A percentile compares a stretch with the other conserved stretches of the same genome.
These are phyloP conservation scores for Cercocebus atys DNA, from an alignment of 2,113 vertebrate genomes.

Conservation along the genomic window DNA sequence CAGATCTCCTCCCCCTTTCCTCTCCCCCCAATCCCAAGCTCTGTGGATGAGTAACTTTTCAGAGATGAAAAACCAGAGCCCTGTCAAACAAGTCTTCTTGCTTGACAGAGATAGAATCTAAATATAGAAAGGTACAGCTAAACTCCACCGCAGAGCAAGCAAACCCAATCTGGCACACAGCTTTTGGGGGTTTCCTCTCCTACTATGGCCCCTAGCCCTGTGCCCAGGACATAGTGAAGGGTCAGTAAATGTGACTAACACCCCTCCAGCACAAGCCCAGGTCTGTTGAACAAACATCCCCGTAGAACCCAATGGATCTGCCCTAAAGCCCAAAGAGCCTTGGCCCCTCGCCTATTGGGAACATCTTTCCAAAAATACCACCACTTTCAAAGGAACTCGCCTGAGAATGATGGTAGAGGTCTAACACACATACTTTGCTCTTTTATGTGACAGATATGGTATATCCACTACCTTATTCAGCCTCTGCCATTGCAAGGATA, in stretches of 20 bases:
- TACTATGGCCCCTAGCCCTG: neutral
- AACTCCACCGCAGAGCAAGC: neutral
- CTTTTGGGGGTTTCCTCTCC: neutral
- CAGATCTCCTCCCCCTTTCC: constrained; percentile 48
- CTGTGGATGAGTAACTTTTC: constrained; percentile 66
- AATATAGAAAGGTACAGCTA: constrained; percentile 64
- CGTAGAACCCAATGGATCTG: neutral
- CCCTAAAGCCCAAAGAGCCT: neutral
- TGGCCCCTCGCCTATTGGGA: neutral
- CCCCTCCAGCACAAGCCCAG: neutral
- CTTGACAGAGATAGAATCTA: constrained; percentile 68
- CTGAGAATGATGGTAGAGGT: neutral
- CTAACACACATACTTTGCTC: neutral
- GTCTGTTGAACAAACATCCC: neutral
- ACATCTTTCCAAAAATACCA: neutral
- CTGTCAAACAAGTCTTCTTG: constrained; percentile 59
- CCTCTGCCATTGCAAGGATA: neutral
- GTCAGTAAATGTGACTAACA: neutral
- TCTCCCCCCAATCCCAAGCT: neutral
- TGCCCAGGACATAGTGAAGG: neutral
- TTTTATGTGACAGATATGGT: neutral
- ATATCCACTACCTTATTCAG: neutral
- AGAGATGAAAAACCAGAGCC: constrained; percentile 59
- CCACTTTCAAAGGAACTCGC: neutral
- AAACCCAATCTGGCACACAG: neutral